Conservation (phyloP, 2,888 invertebrate species). For the Amphipoea lucens region DNA sequence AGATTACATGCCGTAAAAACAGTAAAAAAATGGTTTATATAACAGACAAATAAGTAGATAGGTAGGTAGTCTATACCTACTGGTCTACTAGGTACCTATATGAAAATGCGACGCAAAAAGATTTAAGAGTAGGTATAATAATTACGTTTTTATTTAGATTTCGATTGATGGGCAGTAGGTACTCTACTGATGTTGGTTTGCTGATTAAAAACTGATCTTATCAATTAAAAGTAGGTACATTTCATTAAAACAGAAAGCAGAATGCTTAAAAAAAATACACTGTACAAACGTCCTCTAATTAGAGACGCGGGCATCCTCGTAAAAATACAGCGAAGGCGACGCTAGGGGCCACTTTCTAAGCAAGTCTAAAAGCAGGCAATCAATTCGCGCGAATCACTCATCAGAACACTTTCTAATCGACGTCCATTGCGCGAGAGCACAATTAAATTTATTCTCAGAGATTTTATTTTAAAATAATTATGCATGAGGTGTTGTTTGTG, state of each 20-base stretch:
- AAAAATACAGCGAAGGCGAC: constrained; percentile 80
- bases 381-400: constrained; percentile 88
- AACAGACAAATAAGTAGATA: background rate
- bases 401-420: constrained; percentile 89
- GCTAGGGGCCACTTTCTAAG: constrained; percentile 86
- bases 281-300: constrained; percentile 80
- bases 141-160: background rate
- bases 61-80: background rate
- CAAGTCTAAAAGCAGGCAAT: constrained; percentile 85
- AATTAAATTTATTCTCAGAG: constrained; percentile 74
- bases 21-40: no score
- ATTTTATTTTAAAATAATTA: constrained; percentile 40
- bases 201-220: background rate
- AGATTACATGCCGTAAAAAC: background rate
- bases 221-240: background rate
- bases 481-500: background rate
- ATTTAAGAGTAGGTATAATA: no score
- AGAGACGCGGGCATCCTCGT: constrained; percentile 77
- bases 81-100: background rate
- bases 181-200: background rate
- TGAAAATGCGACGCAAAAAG: background rate
- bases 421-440: constrained; percentile 79
- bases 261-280: constrained; percentile 32
- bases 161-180: background rate
- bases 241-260: constrained; percentile 21